These are phyloP conservation scores for Listronotus oregonensis DNA, from an alignment of 1,140 invertebrate genomes.

Conservation along the genomic window DNA sequence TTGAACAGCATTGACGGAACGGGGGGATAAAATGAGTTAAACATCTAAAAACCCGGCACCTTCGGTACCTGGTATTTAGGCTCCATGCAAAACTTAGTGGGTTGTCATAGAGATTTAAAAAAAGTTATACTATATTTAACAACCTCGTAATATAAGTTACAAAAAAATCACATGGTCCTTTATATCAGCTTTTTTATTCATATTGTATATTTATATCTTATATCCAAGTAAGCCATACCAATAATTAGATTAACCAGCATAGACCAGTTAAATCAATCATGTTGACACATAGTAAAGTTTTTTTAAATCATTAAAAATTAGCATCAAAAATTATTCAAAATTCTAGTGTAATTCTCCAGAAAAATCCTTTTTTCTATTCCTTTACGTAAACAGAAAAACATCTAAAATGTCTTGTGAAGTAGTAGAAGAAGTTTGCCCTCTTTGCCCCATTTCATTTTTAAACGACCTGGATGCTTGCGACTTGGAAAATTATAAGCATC, in stretches of 20 bases:
- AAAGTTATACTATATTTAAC: no score
- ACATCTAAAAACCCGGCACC: no score
- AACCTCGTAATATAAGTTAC: no score
- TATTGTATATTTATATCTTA: no score
- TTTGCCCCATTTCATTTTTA: conserved; percentile 25
- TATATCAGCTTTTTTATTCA: no score
- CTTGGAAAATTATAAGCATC: conserved; percentile 30
- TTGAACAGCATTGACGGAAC: no score
- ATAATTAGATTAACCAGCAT: not conserved
- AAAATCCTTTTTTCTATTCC: not conserved
- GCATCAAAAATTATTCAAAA: conserved; percentile 3
- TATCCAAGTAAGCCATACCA: no score
- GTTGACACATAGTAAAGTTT: conserved; percentile 2
- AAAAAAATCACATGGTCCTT: no score
- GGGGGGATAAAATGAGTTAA: no score
- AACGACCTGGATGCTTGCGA: conserved; percentile 26
- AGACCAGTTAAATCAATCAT: not conserved
- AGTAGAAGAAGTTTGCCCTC: not conserved
- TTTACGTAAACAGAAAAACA: not conserved
- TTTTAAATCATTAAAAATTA: not conserved
- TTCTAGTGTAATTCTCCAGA: conserved; percentile 9
- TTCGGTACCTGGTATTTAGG: no score
- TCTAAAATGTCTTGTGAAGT: conserved; percentile 2
- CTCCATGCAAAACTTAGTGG: no score
- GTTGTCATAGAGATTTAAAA: no score